Base-by-base conservation (phyloP, 64 coral and sea anemone species). In the Anthopleura sola region DNA sequence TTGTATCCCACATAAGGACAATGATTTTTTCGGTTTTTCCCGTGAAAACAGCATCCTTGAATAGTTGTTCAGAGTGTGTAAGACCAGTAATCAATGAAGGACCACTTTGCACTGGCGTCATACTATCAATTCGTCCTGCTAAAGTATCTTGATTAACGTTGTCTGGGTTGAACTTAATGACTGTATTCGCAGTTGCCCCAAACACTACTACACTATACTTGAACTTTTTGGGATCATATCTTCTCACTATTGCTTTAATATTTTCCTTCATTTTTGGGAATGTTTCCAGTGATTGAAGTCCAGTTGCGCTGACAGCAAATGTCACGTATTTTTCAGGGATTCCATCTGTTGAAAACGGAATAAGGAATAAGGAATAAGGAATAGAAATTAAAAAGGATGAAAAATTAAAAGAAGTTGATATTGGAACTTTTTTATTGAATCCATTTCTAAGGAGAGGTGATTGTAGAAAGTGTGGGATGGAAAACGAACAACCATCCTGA, bases 1-100 rank as follows among this genome's bases (percentile, higher is more conserved):
- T 60, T 79, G 47, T 79, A 49, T 83, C 82, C 49, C 48, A 83
- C 3, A 83, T 83, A 8, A 60, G 23, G 58, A 83, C 82, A 83
- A 83, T 49, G 20, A 81, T 31, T 81, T 81, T 81, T 6, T 34
- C 82, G 32, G n/a, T 49, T 24, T 48, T 40, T 33, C 55, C 82
- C 57, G 82, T 36, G 6, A 54, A 49, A 29, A 83, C 44, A 83
- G 37, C 11, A 10, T 36, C 32, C 15, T 36, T 19, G 39, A 83
- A 37, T 38, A 48, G 32, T 31, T 60, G 48, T 54, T 83, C 47
- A 20, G 55, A 36, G 28, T 83, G 49, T 7, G 5, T 60, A 15
- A 83, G 32, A 6, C n/a, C 82, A 54, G 7, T 56, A 6, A 56
- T 56, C 26, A 83, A 31, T 20, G 14, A 32, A 55, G 50, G 44